A percentile compares a stretch with the other conserved stretches of the same genome.
These are phyloP conservation scores for Camponotus pennsylvanicus DNA, from an alignment of 1,140 invertebrate species.

Conservation along the genomic window DNA sequence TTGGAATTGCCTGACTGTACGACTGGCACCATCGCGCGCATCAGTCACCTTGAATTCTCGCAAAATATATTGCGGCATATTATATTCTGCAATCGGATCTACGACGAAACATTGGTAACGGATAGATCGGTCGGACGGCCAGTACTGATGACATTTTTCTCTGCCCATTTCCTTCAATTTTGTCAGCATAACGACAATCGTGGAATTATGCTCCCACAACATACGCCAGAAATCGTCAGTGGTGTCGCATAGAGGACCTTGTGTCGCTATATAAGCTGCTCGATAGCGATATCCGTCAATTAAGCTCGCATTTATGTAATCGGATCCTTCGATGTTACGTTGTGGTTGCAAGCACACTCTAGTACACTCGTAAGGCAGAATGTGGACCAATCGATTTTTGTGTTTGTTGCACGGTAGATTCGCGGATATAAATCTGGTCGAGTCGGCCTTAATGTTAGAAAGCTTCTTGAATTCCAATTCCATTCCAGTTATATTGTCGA, in stretches of 20 bases:
- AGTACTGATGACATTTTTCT: conserved; percentile 99
- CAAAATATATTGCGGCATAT: conserved; percentile 99
- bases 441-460: conserved; percentile 97
- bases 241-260: conserved; percentile 98
- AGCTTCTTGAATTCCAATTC: conserved; percentile 99
- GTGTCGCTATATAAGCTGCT: conserved; percentile 98
- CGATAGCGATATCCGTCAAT: conserved; percentile 98
- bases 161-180: conserved; percentile 99
- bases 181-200: conserved; percentile 99
- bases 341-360: conserved; percentile 97
- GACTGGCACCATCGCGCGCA: conserved; percentile 96
- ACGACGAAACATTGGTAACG: conserved; percentile 99
- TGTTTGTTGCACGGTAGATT: conserved; percentile 99
- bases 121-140: conserved; percentile 98
- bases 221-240: conserved; percentile 99
- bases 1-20: conserved; percentile 99
- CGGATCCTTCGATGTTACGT: conserved; percentile 96
- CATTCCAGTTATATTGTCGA: conserved; percentile 97
- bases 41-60: conserved; percentile 99
- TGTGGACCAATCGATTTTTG: conserved; percentile 99
- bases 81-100: conserved; percentile 99
- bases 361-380: conserved; percentile 98
- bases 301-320: conserved; percentile 99
- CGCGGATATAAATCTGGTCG: conserved; percentile 97
- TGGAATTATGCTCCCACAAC: conserved; percentile 99